phyloP scores from a whole-genome alignment of 2,113 vertebrate species.

The Alaudala cheleensis region DNA sequence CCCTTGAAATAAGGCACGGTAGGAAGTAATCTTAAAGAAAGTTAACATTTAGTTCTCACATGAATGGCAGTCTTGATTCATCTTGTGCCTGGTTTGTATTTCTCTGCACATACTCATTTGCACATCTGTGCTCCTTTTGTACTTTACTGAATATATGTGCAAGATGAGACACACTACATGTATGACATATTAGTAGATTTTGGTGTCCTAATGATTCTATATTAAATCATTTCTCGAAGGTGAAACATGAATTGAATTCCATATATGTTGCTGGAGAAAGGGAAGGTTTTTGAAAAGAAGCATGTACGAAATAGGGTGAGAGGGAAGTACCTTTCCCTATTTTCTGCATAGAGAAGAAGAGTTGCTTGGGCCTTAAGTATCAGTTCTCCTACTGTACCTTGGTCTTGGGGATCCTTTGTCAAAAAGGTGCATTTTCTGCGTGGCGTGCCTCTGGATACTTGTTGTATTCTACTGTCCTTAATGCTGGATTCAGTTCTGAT shows the following conservation, averaged over 20 bases:
- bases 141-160: background rate
- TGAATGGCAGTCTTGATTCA: background rate
- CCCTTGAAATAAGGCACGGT: background rate
- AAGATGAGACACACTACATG: background rate
- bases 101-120: background rate
- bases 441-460: background rate
- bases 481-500: background rate
- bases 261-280: background rate
- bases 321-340: background rate
- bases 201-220: background rate
- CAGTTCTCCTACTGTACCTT: background rate
- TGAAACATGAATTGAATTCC: background rate
- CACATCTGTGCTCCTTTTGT: background rate
- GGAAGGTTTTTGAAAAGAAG: background rate
- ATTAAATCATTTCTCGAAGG: background rate
- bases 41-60: background rate
- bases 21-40: background rate
- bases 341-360: background rate
- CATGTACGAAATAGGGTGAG: background rate
- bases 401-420: background rate
- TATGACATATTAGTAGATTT: background rate
- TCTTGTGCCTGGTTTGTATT: background rate
- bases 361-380: background rate
- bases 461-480: background rate
- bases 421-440: background rate